Percentiles rank a stretch among this genome's conserved stretches.
Conservation (phyloP, 2,797 vertebrate genomes). For the Parauchenoglanis punctatus region DNA sequence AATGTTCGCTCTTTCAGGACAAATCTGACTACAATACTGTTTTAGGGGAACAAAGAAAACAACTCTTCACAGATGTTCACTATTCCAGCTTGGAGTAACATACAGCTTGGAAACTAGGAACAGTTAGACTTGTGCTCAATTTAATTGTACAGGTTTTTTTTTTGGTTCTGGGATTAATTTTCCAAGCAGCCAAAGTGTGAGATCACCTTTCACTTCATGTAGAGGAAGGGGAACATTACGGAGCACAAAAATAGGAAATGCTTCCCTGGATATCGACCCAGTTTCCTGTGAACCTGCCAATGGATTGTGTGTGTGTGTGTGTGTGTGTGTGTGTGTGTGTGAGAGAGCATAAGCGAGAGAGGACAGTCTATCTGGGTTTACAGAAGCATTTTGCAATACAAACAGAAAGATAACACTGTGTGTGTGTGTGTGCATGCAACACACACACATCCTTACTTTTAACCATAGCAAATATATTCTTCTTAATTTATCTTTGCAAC, state of each 20-base stretch:
- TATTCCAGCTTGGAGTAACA: not conserved
- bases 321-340: not conserved
- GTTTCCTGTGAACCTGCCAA: constrained; percentile 24
- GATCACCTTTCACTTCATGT: constrained; percentile 3
- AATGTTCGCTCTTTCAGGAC: not conserved
- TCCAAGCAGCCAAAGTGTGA: not conserved
- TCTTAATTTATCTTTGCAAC: not conserved
- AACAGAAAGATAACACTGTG: constrained; percentile 25
- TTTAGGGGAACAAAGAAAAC: not conserved
- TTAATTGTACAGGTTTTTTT: not conserved
- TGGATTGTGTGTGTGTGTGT: not conserved
- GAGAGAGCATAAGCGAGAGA: not conserved
- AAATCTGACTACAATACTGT: not conserved
- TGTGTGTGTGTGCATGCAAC: not conserved
- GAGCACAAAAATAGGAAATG: constrained; percentile 40
- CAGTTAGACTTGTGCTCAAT: not conserved
- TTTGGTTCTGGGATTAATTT: not conserved
- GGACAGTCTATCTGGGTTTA: constrained; percentile 25
- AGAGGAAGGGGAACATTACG: constrained; percentile 18
- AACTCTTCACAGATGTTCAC: not conserved
- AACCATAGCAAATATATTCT: not conserved
- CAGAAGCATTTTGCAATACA: constrained; percentile 19
- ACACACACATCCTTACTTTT: not conserved
- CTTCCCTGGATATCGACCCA: constrained; percentile 27
- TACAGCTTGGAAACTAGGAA: not conserved